phyloP scores from a whole-genome alignment of 1,140 invertebrate species.

The Aphelenchoides fujianensis region DNA sequence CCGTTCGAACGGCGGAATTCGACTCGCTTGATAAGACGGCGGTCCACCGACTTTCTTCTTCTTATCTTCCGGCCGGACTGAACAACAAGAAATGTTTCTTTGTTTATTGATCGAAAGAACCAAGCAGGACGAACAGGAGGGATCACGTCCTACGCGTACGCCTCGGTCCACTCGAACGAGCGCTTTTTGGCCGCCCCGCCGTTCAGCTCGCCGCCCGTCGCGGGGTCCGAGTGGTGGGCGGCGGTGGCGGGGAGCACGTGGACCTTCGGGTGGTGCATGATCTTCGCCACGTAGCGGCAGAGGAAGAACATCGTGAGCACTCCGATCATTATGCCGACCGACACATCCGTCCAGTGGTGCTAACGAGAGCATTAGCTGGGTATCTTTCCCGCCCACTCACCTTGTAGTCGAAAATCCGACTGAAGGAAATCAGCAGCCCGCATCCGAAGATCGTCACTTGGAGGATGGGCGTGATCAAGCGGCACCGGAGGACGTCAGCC shows the following conservation, averaged over 20 bases:
- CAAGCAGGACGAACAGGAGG: not conserved
- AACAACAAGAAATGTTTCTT: no score
- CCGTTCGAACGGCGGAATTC: not conserved
- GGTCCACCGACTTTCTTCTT: no score
- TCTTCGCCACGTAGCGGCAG: not conserved
- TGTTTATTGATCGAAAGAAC: not conserved
- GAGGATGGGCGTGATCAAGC: constrained; percentile 23
- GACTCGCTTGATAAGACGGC: no score
- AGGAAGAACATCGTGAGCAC: not conserved
- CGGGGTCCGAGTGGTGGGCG: not conserved
- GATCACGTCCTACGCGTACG: not conserved
- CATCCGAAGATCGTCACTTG: constrained; percentile 28
- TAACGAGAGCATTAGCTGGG: no score
- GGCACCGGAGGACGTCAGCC: not conserved
- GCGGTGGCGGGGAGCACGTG: not conserved
- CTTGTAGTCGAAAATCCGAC: constrained; percentile 87
- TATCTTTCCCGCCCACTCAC: no score
- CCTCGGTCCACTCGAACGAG: constrained; percentile 10
- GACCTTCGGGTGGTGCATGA: not conserved
- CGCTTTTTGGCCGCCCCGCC: not conserved
- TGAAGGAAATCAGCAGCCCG: constrained; percentile 69
- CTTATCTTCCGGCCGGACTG: not conserved
- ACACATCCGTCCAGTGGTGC: constrained; percentile 85
- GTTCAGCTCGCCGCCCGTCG: not conserved
- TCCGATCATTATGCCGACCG: constrained; percentile 70